Evolutionary conservation across 2,888 invertebrate species (phyloP), one percentile per base, ranked within the genome.

Genomic region (Caenorhabditis virilis): DNA sequence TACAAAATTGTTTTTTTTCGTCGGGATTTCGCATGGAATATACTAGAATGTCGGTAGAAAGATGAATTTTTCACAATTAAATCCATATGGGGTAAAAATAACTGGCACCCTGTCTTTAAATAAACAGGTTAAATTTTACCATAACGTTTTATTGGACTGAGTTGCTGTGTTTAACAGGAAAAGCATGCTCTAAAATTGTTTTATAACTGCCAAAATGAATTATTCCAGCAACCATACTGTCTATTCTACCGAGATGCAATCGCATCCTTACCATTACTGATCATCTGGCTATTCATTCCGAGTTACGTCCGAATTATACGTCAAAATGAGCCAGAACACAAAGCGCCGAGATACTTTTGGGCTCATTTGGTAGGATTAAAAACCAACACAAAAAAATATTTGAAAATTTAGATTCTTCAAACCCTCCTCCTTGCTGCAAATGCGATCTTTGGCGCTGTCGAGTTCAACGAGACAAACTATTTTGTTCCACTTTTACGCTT

Each of bases 401-500:
- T 30, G 30, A 15, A 49, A 11, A 47, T 54, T 36, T 53, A 63
- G 63, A 63, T 42, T 0, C 36, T 63, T 23, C 63, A 63, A 58
- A 58, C 54, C 11, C 57, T 63, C 9, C 54, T 63, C 4, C 48
- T 63, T 13, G 54, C 54, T 25, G 36, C 50, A 16, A 58, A 63
- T 54, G 63, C 63, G 13, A 53, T 53, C 4, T 63, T 54, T 18
- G 63, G 57, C 3, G 58, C 58, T 0, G 33, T 63, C 1, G 35
- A 58, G 11, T 57, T 63, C 58, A 57, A 58, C 36, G 41, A 49
- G 46, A 22, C 45, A 41, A 45, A 63, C n/a, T 52, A 57, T 23
- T 58, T 63, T 42, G 30, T 58, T 11, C 58, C 63, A 23, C 38
- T 63, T 46, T 50, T 63, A 18, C 57, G 57, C 15, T 58, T 63